Evolutionary conservation across 1,140 invertebrate species (phyloP), one percentile per base, ranked within the genome.

Genomic region (Apis dorsata): DNA sequence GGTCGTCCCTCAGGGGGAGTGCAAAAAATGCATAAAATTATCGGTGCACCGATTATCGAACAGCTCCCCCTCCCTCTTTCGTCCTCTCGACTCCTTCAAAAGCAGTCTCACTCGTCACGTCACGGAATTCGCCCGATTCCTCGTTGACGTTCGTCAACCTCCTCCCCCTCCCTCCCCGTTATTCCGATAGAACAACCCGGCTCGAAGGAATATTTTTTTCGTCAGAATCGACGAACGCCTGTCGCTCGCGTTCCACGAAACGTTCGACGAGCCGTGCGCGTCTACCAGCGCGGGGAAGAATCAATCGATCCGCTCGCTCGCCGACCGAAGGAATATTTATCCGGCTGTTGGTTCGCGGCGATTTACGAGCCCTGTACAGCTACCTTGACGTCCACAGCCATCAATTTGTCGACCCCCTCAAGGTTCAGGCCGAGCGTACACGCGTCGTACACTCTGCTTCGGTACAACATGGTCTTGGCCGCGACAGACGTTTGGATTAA

Each of bases 401-500:
- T 79, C 81, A 34, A 78, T 83, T 78, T 57, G 74, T 83, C 81
- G 28, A 21, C 57, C 51, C 51, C 66, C 13, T 70, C 57, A 19
- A 55, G 63, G 34, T 76, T 53, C 55, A 44, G 34, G 34, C 34
- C 34, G 34, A 44, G 34, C 34, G 34, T 44, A 7, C 34, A 44
- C 34, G 34, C 34, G 34, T 34, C 34, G 34, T 44, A 44, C 34
- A 44, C 34, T 44, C 5, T 7, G 24, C 28, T 12, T 7, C 15
- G 51, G 51, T 59, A 1, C 19, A 12, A 4, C 13, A 10, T 28
- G 76, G 15, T 24, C n/a, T 79, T 60, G 10, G n/a, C 12, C 28
- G 53, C 71, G 55, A 55, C 53, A 57, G 53, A 72, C 71, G 19
- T 10, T 44, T 24, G 24, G 62, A 55, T 66, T 55, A 65, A 81